A percentile compares a stretch with the other conserved stretches of the same genome.
Evolutionary conservation across 2,888 invertebrate genomes (phyloP).

Genomic region (Pyralis farinalis): DNA sequence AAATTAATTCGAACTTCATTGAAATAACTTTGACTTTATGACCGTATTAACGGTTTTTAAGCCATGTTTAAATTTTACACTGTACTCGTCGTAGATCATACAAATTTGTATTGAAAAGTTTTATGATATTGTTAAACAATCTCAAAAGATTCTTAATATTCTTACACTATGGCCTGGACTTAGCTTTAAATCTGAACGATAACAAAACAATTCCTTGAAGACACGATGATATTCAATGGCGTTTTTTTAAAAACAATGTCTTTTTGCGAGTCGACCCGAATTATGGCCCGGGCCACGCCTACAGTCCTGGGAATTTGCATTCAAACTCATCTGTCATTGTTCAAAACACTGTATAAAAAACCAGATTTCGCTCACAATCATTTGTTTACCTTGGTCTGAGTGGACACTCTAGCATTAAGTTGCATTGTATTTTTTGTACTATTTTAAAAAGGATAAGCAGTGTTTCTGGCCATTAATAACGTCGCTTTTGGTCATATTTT

Average conservation of each 20-base stretch:
- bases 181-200: slow-evolving; percentile 1
- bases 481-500: no score
- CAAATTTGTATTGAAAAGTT: neutral
- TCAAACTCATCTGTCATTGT: slow-evolving; percentile 66
- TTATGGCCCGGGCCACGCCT: slow-evolving; percentile 48
- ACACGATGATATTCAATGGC: neutral
- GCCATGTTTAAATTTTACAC: no score
- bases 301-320: slow-evolving; percentile 57
- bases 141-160: neutral
- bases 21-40: no score
- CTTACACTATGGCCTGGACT: neutral
- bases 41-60: no score
- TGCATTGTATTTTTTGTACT: no score
- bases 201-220: slow-evolving; percentile 5
- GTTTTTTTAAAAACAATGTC: slow-evolving; percentile 34
- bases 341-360: slow-evolving; percentile 25
- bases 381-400: neutral
- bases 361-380: neutral
- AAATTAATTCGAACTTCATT: no score
- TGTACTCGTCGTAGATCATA: no score
- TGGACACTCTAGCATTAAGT: no score
- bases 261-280: slow-evolving; percentile 39
- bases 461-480: no score
- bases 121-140: neutral
- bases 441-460: no score